These are phyloP conservation scores for Syngnathus typhle DNA, from an alignment of 2,113 vertebrate species.

Conservation along the genomic window DNA sequence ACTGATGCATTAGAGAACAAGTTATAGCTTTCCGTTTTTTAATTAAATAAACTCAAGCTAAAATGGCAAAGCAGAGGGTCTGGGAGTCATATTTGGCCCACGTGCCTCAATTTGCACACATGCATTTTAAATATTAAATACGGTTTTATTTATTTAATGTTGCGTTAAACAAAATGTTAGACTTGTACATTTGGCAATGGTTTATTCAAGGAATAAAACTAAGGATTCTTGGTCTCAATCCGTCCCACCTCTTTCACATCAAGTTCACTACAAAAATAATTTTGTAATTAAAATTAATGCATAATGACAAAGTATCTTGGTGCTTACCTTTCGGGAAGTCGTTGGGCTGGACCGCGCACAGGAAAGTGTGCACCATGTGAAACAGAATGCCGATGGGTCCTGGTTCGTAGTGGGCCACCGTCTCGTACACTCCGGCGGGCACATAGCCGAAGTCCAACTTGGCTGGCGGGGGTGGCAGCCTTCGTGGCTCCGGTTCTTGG, in stretches of 20 bases:
- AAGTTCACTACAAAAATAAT: neutral
- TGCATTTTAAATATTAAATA: neutral
- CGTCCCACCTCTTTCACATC: too few relatives aligned
- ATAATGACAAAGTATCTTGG: neutral
- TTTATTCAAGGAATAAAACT: neutral
- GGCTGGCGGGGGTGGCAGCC: slow-evolving; percentile 53
- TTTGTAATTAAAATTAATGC: neutral
- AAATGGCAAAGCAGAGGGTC: too few relatives aligned
- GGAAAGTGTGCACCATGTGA: slow-evolving; percentile 78
- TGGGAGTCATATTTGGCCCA: neutral
- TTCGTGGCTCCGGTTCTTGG: slow-evolving; percentile 48
- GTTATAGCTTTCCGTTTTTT: neutral
- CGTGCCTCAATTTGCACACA: neutral
- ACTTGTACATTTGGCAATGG: neutral
- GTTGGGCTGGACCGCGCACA: slow-evolving; percentile 83
- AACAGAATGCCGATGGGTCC: slow-evolving; percentile 83
- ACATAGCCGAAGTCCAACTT: slow-evolving; percentile 82
- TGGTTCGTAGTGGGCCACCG: slow-evolving; percentile 75
- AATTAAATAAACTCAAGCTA: too few relatives aligned
- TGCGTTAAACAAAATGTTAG: neutral
- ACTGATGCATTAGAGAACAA: neutral
- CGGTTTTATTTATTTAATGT: too few relatives aligned
- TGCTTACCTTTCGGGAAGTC: slow-evolving; percentile 86
- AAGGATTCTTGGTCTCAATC: neutral
- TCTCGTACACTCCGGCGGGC: slow-evolving; percentile 80